Conservation (phyloP, 1,140 invertebrate species). For the Brachionus calyciflorus region DNA sequence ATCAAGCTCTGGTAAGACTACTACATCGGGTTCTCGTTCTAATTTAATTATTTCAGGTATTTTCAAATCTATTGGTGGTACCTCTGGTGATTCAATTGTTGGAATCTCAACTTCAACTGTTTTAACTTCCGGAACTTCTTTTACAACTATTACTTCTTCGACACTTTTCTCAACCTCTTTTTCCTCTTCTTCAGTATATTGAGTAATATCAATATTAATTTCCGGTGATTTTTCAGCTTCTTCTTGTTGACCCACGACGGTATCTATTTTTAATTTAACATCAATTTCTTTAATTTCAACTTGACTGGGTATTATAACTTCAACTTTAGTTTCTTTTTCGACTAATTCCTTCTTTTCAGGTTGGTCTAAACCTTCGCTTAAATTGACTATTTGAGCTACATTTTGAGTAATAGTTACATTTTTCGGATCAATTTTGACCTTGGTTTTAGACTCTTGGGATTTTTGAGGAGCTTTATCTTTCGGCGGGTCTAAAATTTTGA, state of each 20-base stretch:
- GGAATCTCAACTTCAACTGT: background rate
- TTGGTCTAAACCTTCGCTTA: background rate
- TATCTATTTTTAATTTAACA: background rate
- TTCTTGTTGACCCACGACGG: background rate
- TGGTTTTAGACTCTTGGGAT: background rate
- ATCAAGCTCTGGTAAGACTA: conserved; percentile 31
- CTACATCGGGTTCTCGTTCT: conserved; percentile 13
- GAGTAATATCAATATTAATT: background rate
- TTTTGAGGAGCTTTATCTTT: background rate
- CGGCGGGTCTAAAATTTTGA: background rate
- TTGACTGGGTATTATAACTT: conserved; percentile 1
- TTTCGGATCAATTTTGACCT: background rate
- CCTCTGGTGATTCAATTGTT: background rate
- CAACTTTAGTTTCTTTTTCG: conserved; percentile 6
- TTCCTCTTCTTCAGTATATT: background rate
- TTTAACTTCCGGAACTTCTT: background rate
- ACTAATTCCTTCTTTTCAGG: background rate
- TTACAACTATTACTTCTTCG: background rate
- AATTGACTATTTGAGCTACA: background rate
- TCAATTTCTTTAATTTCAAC: background rate
- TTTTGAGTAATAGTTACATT: background rate
- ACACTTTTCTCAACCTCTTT: background rate
- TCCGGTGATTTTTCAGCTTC: background rate
- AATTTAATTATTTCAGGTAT: conserved; percentile 6
- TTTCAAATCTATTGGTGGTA: background rate